phyloP scores from a whole-genome alignment of 2,888 invertebrate genomes.

The Strigamia maritima region DNA sequence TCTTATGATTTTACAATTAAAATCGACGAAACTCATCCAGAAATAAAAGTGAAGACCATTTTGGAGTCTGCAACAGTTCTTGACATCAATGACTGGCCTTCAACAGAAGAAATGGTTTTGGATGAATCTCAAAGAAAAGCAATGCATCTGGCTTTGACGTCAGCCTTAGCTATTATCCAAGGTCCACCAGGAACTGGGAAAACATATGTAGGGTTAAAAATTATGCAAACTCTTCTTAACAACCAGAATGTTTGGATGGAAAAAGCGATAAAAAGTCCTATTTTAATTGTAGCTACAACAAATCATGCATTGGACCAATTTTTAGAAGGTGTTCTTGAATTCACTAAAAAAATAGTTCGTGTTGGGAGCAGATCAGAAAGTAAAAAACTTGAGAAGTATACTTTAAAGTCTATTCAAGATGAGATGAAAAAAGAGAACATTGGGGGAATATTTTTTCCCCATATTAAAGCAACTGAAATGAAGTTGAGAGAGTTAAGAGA shows the following conservation, averaged over 20 bases:
- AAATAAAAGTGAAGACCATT: too few relatives aligned
- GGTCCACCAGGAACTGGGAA: constrained; percentile 59
- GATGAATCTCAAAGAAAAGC: constrained; percentile 49
- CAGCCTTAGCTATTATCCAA: constrained; percentile 51
- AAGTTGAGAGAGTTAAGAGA: too few relatives aligned
- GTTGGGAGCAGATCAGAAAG: constrained; percentile 66
- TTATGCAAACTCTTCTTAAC: constrained; percentile 48
- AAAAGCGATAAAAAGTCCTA: constrained; percentile 53
- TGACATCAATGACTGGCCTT: constrained; percentile 38
- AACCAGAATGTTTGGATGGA: constrained; percentile 44
- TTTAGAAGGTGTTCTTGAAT: constrained; percentile 64
- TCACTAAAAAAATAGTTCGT: constrained; percentile 62
- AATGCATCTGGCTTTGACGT: constrained; percentile 46
- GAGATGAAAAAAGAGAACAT: too few relatives aligned
- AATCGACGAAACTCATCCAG: background rate
- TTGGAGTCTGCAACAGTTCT: background rate
- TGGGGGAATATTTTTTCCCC: too few relatives aligned
- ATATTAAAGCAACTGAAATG: too few relatives aligned
- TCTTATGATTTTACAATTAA: constrained; percentile 9
- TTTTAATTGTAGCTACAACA: constrained; percentile 66
- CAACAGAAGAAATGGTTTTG: constrained; percentile 43
- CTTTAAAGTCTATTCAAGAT: background rate
- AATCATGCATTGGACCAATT: constrained; percentile 67
- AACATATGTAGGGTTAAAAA: constrained; percentile 52
- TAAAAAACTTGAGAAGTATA: background rate